A percentile compares a stretch with the other conserved stretches of the same genome.
Conservation (phyloP, 2,113 vertebrate species). For the Pungitius pungitius region DNA sequence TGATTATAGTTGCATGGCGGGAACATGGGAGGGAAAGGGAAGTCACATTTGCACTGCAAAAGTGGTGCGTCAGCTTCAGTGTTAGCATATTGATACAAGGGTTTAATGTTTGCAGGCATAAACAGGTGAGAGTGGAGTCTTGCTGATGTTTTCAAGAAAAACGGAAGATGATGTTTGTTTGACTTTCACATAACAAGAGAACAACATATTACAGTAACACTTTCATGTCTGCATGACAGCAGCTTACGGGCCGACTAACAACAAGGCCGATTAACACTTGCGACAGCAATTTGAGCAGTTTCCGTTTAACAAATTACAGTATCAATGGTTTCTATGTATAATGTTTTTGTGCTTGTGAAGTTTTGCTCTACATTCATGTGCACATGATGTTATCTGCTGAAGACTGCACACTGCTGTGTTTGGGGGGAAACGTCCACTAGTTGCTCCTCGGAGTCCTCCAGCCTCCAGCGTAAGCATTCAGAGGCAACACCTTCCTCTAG, state of each 20-base stretch:
- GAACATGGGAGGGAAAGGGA: constrained; percentile 1
- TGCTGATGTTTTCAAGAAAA: not conserved
- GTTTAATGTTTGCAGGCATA: constrained; percentile 23
- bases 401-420: not conserved
- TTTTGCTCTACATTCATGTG: not conserved
- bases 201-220: constrained; percentile 4
- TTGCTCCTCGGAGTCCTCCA: not conserved
- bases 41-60: not conserved
- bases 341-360: not conserved
- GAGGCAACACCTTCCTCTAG: constrained; percentile 78
- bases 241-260: no score
- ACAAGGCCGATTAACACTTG: no score
- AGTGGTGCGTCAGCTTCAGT: constrained; percentile 1
- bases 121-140: not conserved
- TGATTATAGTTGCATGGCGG: constrained; percentile 14
- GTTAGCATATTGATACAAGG: constrained; percentile 16
- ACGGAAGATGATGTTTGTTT: not conserved
- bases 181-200: not conserved
- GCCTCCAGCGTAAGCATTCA: constrained; percentile 36
- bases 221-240: not conserved
- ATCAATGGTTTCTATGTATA: not conserved
- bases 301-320: not conserved
- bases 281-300: constrained; percentile 4
- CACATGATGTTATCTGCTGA: not conserved
- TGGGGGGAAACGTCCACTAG: not conserved